Percentiles rank a stretch among this genome's conserved stretches.
Conservation (phyloP, 2,888 invertebrate genomes). For the Xestobium rufovillosum region DNA sequence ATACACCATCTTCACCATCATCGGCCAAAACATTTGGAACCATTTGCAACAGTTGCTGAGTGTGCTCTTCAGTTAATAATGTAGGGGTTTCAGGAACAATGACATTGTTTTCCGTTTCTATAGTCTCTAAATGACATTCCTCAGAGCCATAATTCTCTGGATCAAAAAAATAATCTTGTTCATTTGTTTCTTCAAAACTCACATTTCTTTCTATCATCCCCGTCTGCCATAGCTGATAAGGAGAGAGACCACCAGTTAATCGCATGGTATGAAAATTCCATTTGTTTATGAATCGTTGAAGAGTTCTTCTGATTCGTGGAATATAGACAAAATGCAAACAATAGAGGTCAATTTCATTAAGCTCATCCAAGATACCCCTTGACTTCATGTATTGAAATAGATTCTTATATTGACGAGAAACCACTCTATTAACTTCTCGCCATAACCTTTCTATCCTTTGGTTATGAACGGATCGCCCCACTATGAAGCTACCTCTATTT, state of each 20-base stretch:
- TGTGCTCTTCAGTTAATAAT: slow-evolving; percentile 8
- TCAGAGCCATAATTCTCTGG: slow-evolving; percentile 13
- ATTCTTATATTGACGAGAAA: slow-evolving; percentile 9
- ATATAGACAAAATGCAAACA: neutral
- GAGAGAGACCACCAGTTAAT: neutral
- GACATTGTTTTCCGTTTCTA: slow-evolving; percentile 13
- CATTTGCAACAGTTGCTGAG: slow-evolving; percentile 2
- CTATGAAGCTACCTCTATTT: slow-evolving; percentile 13
- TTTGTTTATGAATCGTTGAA: slow-evolving; percentile 2
- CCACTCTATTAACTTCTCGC: slow-evolving; percentile 12
- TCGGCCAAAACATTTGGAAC: slow-evolving; percentile 11
- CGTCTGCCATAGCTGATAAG: too few species aligned
- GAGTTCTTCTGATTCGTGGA: slow-evolving; percentile 5
- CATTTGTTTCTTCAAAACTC: slow-evolving; percentile 5
- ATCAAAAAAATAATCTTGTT: slow-evolving; percentile 9
- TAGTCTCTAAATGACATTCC: slow-evolving; percentile 8
- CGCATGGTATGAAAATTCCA: slow-evolving; percentile 7
- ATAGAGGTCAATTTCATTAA: slow-evolving; percentile 5
- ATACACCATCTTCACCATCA: slow-evolving; percentile 8
- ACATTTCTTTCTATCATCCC: too few species aligned
- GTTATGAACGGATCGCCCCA: slow-evolving; percentile 13
- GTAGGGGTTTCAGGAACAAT: slow-evolving; percentile 10
- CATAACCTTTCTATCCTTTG: slow-evolving; percentile 15
- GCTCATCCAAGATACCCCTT: slow-evolving; percentile 3
- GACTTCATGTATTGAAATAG: slow-evolving; percentile 3